Evolutionary conservation across 1,140 invertebrate species (phyloP).

Genomic region (Aphaenogaster ashmeadi): DNA sequence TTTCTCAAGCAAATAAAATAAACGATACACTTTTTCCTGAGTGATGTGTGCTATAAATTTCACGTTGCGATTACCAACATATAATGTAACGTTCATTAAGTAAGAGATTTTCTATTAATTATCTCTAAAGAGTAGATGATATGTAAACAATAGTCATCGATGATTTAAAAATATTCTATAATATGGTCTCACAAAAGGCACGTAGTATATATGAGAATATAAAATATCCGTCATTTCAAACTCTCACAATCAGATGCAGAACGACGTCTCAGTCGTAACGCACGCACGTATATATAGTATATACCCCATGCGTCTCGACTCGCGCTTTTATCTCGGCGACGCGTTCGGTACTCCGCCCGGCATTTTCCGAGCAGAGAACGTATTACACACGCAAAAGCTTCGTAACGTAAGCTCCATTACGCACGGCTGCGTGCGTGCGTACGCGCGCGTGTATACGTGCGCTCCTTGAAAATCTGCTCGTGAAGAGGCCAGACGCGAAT

Average conservation of each 20-base stretch:
- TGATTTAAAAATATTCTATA: background rate
- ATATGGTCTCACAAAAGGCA: background rate
- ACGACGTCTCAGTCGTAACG: background rate
- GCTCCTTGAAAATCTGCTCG: constrained; percentile 54
- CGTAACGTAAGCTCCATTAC: constrained; percentile 69
- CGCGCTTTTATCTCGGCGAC: constrained; percentile 67
- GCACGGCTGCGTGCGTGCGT: constrained; percentile 16
- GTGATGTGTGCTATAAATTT: background rate
- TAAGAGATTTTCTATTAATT: background rate
- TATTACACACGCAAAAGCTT: constrained; percentile 44
- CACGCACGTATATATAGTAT: background rate
- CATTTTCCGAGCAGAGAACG: constrained; percentile 22
- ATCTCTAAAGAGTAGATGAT: background rate
- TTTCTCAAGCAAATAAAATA: background rate
- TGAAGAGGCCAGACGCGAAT: constrained; percentile 67
- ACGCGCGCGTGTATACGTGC: constrained; percentile 4
- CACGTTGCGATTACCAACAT: background rate
- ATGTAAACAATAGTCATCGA: background rate
- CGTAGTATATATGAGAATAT: background rate
- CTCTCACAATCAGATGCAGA: background rate
- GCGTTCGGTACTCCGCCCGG: constrained; percentile 30
- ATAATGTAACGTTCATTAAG: background rate
- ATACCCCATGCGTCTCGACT: background rate
- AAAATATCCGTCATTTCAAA: background rate
- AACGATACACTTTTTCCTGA: background rate